Conservation (phyloP, 2,888 invertebrate species). For the Aspidapion aeneum region DNA sequence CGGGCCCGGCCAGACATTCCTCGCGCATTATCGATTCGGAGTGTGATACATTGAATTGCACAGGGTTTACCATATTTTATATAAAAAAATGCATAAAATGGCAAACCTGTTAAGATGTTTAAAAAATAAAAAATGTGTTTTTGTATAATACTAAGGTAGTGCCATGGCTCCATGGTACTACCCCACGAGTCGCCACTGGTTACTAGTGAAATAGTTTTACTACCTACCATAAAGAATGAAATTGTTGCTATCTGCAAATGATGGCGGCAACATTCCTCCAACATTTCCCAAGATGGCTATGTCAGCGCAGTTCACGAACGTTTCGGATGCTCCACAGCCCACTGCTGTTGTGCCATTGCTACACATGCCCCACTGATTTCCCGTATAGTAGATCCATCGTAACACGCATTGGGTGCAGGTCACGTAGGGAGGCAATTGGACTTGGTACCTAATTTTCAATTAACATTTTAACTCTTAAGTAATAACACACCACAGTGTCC, state of each 20-base stretch:
- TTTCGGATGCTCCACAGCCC: conserved; percentile 88
- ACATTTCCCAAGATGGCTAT: conserved; percentile 78
- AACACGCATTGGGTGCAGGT: conserved; percentile 87
- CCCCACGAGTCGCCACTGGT: too few relatives aligned
- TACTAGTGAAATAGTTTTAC: too few relatives aligned
- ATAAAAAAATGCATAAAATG: too few relatives aligned
- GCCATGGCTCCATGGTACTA: too few relatives aligned
- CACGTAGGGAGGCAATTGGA: conserved; percentile 75
- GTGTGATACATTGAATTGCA: too few relatives aligned
- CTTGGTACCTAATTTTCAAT: conserved; percentile 67
- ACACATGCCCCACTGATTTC: conserved; percentile 92
- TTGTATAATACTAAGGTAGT: too few relatives aligned
- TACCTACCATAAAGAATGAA: not conserved
- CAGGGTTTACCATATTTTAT: too few relatives aligned
- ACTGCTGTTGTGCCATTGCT: conserved; percentile 82
- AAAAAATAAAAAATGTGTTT: too few relatives aligned
- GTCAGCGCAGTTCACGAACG: conserved; percentile 89
- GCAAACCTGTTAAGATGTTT: too few relatives aligned
- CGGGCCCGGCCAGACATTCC: too few relatives aligned
- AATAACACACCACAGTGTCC: not conserved
- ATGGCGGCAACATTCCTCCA: conserved; percentile 66
- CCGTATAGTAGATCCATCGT: conserved; percentile 92
- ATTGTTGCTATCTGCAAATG: conserved; percentile 62
- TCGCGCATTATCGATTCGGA: too few relatives aligned
- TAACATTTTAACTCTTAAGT: too few relatives aligned